Evolutionary conservation across 2,888 invertebrate genomes (phyloP).

Genomic region (Drosophila helvetica): DNA sequence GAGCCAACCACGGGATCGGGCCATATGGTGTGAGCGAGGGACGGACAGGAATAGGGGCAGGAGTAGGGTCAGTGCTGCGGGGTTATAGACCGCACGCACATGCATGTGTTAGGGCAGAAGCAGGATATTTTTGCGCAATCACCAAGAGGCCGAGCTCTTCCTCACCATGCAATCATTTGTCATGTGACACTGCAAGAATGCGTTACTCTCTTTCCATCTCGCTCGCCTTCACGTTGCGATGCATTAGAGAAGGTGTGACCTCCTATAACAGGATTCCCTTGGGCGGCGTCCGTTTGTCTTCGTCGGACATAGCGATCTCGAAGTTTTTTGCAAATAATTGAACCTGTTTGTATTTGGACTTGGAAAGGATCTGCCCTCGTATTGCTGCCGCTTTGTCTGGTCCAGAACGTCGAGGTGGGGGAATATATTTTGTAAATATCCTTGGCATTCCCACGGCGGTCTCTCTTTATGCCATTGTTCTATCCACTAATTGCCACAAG

Average conservation of each 20-base stretch:
- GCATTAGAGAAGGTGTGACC: conserved; percentile 61
- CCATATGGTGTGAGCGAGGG: conserved; percentile 72
- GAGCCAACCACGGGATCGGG: conserved; percentile 54
- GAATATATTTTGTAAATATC: conserved; percentile 75
- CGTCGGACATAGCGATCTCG: conserved; percentile 53
- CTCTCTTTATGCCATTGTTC: conserved; percentile 57
- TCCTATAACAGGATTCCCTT: conserved; percentile 31
- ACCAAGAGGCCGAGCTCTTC: conserved; percentile 36
- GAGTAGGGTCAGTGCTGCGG: conserved; percentile 22
- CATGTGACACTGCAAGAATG: conserved; percentile 74
- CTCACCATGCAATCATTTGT: conserved; percentile 61
- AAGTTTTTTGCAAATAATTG: conserved; percentile 65
- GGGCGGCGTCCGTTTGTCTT: conserved; percentile 59
- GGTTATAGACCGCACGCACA: conserved; percentile 60
- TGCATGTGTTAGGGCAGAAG: conserved; percentile 26
- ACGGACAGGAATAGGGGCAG: conserved; percentile 8
- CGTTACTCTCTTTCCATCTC: conserved; percentile 1
- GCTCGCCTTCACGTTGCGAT: conserved; percentile 15
- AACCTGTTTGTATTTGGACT: conserved; percentile 67
- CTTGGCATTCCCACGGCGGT: conserved; percentile 68
- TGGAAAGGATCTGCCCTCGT: conserved; percentile 28
- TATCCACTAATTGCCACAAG: conserved; percentile 74
- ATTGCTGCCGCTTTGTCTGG: conserved; percentile 70
- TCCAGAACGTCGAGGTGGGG: conserved; percentile 7
- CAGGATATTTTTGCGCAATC: conserved; percentile 77